Evolutionary conservation across 2,113 vertebrate species (phyloP), one percentile per base, ranked within the genome.

Genomic region (Indicator indicator): DNA sequence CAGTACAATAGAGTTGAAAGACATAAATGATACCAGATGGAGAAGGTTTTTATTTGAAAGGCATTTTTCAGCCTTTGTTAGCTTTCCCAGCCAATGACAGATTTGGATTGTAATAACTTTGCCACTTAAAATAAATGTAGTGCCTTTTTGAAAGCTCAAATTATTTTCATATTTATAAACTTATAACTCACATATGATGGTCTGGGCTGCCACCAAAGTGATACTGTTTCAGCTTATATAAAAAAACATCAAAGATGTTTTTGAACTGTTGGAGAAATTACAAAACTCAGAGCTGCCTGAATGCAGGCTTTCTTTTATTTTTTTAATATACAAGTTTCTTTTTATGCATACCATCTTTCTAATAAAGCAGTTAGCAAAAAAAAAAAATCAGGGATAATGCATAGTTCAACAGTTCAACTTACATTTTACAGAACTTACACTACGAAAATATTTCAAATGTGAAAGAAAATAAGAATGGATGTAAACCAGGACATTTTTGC

Each of bases 171-270:
- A 87, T 91, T 93, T 95, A 88, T 93, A 94, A 94, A 97, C 62
- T 83, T 92, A 93, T 92, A 96, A 96, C 88, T 88, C 94, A 95
- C 89, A 96, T 89, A 88, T 67, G 64, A 96, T 46, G 67, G 56
- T 71, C 58, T 96, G 86, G 55, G 46, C 83, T 52, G 74, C 91
- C 59, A 94, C 83, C 65, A 94, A 83, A 94, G 68, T 54, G 76
- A 89, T 84, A 95, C 33, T 93, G 93, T 90, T 97, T 97, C 87
- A 95, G 73, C 42, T 84, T 90, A 95, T 65, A 96, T 95, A 95
- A 97, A 97, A 52, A 44, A 97, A 95, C 83, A 96, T 96, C 96
- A 97, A 97, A 97, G 91, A 91, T 83, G 79, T 64, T 96, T 97
- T 96, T 96, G 95, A 97, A 97, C 91, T 96, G 50, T 83, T 89